phyloP scores from a whole-genome alignment of 2,113 vertebrate species.

The Phoenicopterus ruber region DNA sequence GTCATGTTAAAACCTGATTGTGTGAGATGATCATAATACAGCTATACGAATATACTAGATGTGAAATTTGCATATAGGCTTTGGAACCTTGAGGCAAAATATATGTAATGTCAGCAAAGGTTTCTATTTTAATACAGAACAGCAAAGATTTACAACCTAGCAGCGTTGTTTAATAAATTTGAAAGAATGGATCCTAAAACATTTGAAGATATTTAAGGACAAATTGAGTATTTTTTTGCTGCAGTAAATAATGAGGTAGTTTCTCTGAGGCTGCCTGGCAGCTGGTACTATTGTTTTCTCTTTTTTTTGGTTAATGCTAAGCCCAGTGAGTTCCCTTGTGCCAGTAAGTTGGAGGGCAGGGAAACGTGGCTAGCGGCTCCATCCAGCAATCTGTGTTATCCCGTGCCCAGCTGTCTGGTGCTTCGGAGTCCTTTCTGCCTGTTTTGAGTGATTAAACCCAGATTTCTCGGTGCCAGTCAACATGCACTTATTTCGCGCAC shows the following conservation, averaged over 20 bases:
- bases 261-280: background rate
- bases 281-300: background rate
- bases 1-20: background rate
- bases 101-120: background rate
- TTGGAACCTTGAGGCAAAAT: background rate
- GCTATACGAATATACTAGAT: background rate
- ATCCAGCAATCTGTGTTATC: background rate
- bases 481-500: background rate
- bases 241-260: background rate
- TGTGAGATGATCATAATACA: background rate
- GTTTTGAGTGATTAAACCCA: background rate
- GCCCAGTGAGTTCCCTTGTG: background rate
- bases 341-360: background rate
- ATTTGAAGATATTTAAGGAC: background rate
- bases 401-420: background rate
- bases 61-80: background rate
- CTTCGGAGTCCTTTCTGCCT: background rate
- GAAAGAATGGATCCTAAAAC: background rate
- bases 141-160: background rate
- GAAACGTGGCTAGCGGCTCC: background rate
- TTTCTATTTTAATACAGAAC: background rate
- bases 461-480: background rate
- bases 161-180: background rate
- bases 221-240: background rate
- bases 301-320: background rate